Percentiles rank a stretch among this genome's conserved stretches.
Conservation (phyloP, 2,113 vertebrate species). For the Phalacrocorax carbo region DNA sequence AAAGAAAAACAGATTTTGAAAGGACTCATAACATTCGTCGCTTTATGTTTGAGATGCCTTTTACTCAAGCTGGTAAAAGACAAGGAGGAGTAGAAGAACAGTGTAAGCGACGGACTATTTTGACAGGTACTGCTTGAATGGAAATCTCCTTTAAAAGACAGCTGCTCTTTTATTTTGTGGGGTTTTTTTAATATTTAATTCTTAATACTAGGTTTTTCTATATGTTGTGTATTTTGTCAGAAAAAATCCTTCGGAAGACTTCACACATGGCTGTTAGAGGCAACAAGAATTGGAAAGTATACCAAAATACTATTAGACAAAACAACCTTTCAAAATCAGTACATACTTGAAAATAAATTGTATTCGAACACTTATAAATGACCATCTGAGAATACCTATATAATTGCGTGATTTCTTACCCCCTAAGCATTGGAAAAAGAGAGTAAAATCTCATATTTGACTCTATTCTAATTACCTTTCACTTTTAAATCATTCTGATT, state of each 20-base stretch:
- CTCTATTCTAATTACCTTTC: neutral
- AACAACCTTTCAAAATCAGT: neutral
- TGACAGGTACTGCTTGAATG: conserved; percentile 81
- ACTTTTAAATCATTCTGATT: neutral
- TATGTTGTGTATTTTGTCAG: neutral
- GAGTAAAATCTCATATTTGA: neutral
- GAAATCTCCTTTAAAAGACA: neutral
- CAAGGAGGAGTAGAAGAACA: conserved; percentile 95
- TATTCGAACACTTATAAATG: neutral
- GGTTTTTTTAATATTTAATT: neutral
- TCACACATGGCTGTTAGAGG: neutral
- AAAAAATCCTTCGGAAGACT: neutral
- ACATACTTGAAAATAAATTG: neutral
- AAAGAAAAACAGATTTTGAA: conserved; percentile 95
- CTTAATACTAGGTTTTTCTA: neutral
- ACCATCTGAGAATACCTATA: neutral
- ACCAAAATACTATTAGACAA: neutral
- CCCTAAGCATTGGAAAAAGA: neutral
- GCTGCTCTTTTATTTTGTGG: neutral
- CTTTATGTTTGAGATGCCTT: conserved; percentile 98
- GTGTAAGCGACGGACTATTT: conserved; percentile 92
- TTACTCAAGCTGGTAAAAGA: conserved; percentile 92
- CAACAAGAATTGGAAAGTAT: neutral
- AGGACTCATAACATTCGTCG: conserved; percentile 94
- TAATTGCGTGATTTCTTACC: neutral